Evolutionary conservation across 2,888 invertebrate genomes (phyloP), one percentile per base, ranked within the genome.

Genomic region (Pegoplata infirma): DNA sequence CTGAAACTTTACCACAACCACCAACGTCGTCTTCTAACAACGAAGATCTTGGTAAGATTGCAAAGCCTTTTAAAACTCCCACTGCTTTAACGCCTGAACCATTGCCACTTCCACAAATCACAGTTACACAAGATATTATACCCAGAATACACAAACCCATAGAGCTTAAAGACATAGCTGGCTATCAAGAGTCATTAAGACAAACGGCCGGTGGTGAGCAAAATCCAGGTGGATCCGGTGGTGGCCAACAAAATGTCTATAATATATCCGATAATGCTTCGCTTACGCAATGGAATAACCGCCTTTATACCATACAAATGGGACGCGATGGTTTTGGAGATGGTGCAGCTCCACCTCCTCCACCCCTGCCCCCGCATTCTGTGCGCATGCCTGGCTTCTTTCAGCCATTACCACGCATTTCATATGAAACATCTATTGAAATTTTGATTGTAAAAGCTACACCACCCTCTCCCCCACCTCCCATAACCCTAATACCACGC

Each of bases 301-400:
- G 79, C 40, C 71, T 79, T 14, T 51, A 61, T 46, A 67, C 44
- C 46, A 79, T 79, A 23, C 75, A 75, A 72, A 71, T 67, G 75
- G 75, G 67, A 46, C 82, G 80, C 68, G 83, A 73, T 44, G 82
- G 81, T 59, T 82, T 81, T 64, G 82, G 84, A 61, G 72, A 84
- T 78, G 82, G 77, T 61, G 72, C 80, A 55, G 85, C 83, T 32
- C 85, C 86, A 28, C 84, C 85, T 36, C 85, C 85, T 17, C 84
- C 87, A 49, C 87, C 86, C 25, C 74, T 86, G 71, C 87, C 89
- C n/a, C 87, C 89, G 21, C 83, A 88, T 76, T 85, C 83, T 74
- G 81, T 86, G 71, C 88, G 88, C 81, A 89, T 89, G 89, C 89
- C 89, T 67, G 89, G 89, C 84, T 89, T 90, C 74, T 89, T 90